A percentile compares a stretch with the other conserved stretches of the same genome.
phyloP scores from a whole-genome alignment of 2,888 invertebrate species.

The Perizoma flavofasciatum region DNA sequence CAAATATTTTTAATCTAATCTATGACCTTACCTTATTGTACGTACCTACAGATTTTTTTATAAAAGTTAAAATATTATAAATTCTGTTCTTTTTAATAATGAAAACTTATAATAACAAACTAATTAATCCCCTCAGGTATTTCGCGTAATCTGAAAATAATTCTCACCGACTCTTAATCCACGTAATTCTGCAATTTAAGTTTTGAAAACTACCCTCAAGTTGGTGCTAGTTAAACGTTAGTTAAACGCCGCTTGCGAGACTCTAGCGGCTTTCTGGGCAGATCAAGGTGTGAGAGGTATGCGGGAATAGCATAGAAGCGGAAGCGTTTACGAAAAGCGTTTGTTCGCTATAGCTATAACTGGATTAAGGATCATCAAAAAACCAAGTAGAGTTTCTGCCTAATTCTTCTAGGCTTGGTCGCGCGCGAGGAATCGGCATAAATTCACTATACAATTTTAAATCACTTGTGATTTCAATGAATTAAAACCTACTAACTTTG shows the following conservation, averaged over 20 bases:
- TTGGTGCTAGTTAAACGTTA: slow-evolving; percentile 60
- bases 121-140: neutral
- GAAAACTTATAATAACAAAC: neutral
- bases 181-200: slow-evolving; percentile 68
- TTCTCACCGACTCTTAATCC: slow-evolving; percentile 39
- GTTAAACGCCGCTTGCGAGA: slow-evolving; percentile 56
- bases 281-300: slow-evolving; percentile 22
- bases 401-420: too few relatives aligned
- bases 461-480: too few relatives aligned
- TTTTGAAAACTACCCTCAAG: slow-evolving; percentile 67
- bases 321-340: neutral
- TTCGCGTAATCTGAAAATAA: slow-evolving; percentile 48
- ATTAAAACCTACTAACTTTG: too few relatives aligned
- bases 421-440: too few relatives aligned
- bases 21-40: too few relatives aligned
- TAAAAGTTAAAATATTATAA: too few relatives aligned
- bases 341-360: too few relatives aligned
- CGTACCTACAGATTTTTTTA: too few relatives aligned
- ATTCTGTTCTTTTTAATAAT: neutral
- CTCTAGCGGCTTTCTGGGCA: slow-evolving; percentile 50
- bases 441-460: too few relatives aligned
- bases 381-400: too few relatives aligned
- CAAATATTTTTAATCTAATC: too few relatives aligned
- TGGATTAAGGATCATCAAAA: too few relatives aligned
- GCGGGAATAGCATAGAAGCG: slow-evolving; percentile 8